These are phyloP conservation scores for Xenops minutus DNA, from an alignment of 2,797 vertebrate species.

Conservation along the genomic window DNA sequence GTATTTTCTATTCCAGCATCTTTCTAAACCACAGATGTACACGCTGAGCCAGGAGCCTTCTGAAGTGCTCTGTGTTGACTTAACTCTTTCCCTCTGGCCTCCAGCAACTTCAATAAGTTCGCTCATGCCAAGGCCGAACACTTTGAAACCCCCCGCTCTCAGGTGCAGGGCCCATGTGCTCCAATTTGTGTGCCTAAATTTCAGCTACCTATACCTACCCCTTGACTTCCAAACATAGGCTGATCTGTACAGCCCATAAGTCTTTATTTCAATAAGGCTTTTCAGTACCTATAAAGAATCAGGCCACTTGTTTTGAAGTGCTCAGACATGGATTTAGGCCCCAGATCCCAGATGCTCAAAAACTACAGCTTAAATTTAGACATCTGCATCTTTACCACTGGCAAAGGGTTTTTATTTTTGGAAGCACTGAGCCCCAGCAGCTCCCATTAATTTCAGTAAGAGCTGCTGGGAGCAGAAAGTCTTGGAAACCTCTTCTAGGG, in stretches of 20 bases:
- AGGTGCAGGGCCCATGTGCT: neutral
- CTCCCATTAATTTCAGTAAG: slow-evolving; percentile 48
- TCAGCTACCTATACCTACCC: neutral
- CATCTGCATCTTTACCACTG: slow-evolving; percentile 44
- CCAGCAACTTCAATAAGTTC: neutral
- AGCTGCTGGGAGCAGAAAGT: slow-evolving; percentile 29
- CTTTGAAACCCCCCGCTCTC: neutral
- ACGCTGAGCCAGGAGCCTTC: slow-evolving; percentile 40
- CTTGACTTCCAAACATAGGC: neutral
- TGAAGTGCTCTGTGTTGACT: slow-evolving; percentile 44
- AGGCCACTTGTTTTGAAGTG: slow-evolving; percentile 22
- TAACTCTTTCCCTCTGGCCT: slow-evolving; percentile 56
- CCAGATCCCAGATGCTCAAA: slow-evolving; percentile 45
- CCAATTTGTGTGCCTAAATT: neutral
- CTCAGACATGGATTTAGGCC: slow-evolving; percentile 2
- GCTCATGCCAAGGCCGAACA: neutral
- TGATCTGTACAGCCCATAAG: neutral
- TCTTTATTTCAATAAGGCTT: neutral
- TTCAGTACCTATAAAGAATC: neutral
- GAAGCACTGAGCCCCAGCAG: slow-evolving; percentile 34
- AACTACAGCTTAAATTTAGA: slow-evolving; percentile 48
- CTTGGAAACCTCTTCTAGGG: slow-evolving; percentile 55
- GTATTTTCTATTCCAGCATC: slow-evolving; percentile 50
- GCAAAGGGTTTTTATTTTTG: slow-evolving; percentile 55
- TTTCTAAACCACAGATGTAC: slow-evolving; percentile 61